A percentile compares a stretch with the other conserved stretches of the same genome.
These are phyloP conservation scores for Tetragnatha versicolor DNA, from an alignment of 1,140 invertebrate genomes.

Conservation along the genomic window DNA sequence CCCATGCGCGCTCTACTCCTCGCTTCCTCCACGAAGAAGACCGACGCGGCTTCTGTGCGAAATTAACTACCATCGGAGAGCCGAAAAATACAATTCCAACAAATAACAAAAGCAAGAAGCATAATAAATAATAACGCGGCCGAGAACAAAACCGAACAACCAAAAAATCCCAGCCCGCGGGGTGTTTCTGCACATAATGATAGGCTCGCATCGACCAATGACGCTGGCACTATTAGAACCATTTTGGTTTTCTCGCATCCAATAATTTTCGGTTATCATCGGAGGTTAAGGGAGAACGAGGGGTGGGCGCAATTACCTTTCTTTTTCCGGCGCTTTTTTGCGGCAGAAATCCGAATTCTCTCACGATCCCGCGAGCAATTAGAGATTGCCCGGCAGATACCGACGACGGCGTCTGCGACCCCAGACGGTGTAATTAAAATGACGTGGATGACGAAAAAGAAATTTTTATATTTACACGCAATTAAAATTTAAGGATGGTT, in stretches of 20 bases:
- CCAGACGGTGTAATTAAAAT: not conserved
- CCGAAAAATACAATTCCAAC: not conserved
- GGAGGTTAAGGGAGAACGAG: conserved; percentile 17
- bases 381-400: not conserved
- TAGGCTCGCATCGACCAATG: conserved; percentile 27
- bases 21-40: too few relatives aligned
- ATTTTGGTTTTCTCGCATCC: conserved; percentile 34
- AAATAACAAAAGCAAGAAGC: not conserved
- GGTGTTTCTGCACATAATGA: conserved; percentile 18
- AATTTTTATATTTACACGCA: too few relatives aligned
- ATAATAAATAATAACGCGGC: not conserved
- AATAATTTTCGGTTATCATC: conserved; percentile 48
- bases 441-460: not conserved
- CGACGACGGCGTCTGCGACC: not conserved
- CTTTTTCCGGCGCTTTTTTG: not conserved
- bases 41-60: not conserved
- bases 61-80: too few relatives aligned
- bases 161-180: too few relatives aligned
- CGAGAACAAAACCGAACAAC: too few relatives aligned
- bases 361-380: not conserved
- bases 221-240: conserved; percentile 19
- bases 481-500: too few relatives aligned
- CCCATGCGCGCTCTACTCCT: too few relatives aligned
- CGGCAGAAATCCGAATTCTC: not conserved
- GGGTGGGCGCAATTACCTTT: not conserved